Evolutionary conservation across 2,113 vertebrate species (phyloP).

Genomic region (Rhombomys opimus): DNA sequence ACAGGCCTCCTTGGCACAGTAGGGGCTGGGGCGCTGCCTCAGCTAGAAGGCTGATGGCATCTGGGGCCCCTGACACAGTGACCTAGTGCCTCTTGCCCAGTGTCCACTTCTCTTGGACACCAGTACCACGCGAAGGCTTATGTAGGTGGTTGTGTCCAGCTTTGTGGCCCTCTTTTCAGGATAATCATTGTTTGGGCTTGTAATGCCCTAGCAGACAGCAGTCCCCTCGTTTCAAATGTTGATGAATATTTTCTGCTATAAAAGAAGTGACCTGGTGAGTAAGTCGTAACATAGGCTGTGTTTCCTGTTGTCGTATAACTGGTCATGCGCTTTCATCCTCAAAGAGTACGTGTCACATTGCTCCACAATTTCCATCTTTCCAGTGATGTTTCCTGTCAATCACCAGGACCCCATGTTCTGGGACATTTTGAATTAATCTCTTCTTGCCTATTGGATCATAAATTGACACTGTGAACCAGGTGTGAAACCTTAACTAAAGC

Average conservation of each 20-base stretch:
- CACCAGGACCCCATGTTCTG: not conserved
- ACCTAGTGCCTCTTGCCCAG: not conserved
- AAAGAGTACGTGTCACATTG: not conserved
- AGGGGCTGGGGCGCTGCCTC: not conserved
- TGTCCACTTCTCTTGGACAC: not conserved
- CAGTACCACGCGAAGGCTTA: not conserved
- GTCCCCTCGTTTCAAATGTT: not conserved
- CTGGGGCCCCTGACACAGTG: not conserved
- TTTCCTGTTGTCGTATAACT: not conserved
- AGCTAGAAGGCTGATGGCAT: not conserved
- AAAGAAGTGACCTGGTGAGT: not conserved
- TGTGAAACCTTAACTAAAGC: not conserved
- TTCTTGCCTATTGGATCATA: not conserved
- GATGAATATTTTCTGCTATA: not conserved
- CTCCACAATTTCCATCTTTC: constrained; percentile 17
- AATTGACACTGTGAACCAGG: constrained; percentile 8
- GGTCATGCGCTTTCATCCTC: not conserved
- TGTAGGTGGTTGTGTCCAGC: not conserved
- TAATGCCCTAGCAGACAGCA: not conserved
- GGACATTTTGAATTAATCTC: not conserved
- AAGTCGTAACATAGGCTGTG: not conserved
- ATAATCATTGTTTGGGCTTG: not conserved
- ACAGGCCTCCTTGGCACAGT: not conserved
- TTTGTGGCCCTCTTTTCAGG: not conserved
- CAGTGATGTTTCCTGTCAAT: constrained; percentile 9